Evolutionary conservation across 2,797 vertebrate species (phyloP).

Genomic region (Danio aesculapii): DNA sequence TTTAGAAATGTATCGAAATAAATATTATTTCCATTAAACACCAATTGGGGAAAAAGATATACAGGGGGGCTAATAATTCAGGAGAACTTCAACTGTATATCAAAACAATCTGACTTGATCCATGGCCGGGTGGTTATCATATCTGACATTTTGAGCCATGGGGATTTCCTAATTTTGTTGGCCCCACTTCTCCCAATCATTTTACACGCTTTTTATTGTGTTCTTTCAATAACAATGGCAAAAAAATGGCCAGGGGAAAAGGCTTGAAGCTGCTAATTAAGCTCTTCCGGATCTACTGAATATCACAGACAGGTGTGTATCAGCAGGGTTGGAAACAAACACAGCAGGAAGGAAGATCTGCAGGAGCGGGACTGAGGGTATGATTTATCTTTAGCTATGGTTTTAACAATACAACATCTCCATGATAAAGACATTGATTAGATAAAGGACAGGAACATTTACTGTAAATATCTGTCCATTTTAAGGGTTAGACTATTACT

Average conservation of each 20-base stretch:
- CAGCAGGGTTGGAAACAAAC: constrained; percentile 20
- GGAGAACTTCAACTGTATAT: no score
- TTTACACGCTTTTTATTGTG: constrained; percentile 1
- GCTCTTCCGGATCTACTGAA: not conserved
- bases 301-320: constrained; percentile 21
- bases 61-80: no score
- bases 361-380: not conserved
- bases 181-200: not conserved
- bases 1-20: no score
- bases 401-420: not conserved
- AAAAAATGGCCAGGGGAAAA: not conserved
- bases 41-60: no score
- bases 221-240: not conserved
- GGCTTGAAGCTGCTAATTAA: not conserved
- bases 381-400: not conserved
- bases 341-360: constrained; percentile 14
- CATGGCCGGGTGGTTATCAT: not conserved
- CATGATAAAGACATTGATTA: not conserved
- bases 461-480: not conserved
- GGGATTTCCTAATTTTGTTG: not conserved
- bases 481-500: no score
- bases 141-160: not conserved
- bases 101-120: not conserved
- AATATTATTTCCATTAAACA: no score
- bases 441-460: not conserved